Evolutionary conservation across 2,113 vertebrate species (phyloP).

Genomic region (Engraulis encrasicolus): DNA sequence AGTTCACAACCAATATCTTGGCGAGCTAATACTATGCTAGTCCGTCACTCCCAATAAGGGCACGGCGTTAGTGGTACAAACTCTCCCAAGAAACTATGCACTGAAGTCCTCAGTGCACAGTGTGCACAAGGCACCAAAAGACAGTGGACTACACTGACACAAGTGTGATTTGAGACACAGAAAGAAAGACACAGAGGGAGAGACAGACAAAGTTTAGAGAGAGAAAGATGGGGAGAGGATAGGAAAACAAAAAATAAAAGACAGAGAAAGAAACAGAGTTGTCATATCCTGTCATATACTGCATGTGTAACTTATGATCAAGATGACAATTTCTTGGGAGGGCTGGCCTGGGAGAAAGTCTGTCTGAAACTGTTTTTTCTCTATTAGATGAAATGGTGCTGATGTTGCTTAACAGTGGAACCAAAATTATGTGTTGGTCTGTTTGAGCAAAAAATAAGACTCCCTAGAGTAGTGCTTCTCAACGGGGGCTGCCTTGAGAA

Average conservation of each 20-base stretch:
- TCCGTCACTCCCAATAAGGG: too few species aligned
- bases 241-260: neutral
- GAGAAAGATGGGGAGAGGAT: neutral
- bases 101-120: too few species aligned
- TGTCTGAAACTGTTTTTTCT: neutral
- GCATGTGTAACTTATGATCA: conserved; percentile 34
- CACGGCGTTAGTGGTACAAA: too few species aligned
- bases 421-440: neutral
- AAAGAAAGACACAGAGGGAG: too few species aligned
- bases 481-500: too few species aligned
- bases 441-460: neutral
- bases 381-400: neutral
- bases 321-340: conserved; percentile 11
- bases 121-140: too few species aligned
- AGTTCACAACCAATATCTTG: too few species aligned
- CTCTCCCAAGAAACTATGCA: too few species aligned
- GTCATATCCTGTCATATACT: conserved; percentile 23
- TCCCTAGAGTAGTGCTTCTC: too few species aligned
- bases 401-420: conserved; percentile 5
- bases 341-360: neutral
- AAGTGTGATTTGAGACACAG: too few species aligned
- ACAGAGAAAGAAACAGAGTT: neutral
- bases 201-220: neutral
- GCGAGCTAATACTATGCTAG: too few species aligned
- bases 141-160: too few species aligned